Evolutionary conservation across 64 coral and sea anemone species (phyloP), one percentile per base, ranked within the genome.

Genomic region (Porites australiensis): DNA sequence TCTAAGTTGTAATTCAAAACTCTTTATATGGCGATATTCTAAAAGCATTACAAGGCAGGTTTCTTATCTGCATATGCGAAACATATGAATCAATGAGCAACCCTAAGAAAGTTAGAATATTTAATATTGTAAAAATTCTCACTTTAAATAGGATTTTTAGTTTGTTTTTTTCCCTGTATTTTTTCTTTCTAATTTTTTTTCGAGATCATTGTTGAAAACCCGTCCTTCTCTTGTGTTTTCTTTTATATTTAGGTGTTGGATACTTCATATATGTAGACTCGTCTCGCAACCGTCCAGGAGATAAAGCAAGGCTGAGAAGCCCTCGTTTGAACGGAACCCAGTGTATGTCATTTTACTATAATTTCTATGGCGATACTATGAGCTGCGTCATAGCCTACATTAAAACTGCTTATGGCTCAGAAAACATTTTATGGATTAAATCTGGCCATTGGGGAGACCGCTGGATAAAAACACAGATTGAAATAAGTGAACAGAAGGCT

Each of bases 311-410:
- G 59, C 86, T 93, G 13, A 19, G 18, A 16, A 78, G 91, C 75
- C 83, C 91, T 46, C 23, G 47, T 1, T 66, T 93, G 74, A 74
- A 50, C 2, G 92, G 85, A 10, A 74, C 76, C 4, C 75, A 93
- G 51, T 93, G 92, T 49, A 93, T 93, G 92, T 88, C 63, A 44
- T 93, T 93, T 44, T 88, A 72, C 19, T 88, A 88, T 46, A 88
- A 93, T 51, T 79, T 93, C 74, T 64, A 88, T 44, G 92, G 92
- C 4, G 1, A 50, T 46, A 73, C 51, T 18, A 93, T 93, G 92
- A 88, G 92, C 67, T 88, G 73, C 50, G 23, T 93, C 52, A 16
- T 93, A 6, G 51, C 88, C 3, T 72, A 87, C 43, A 43, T 88
- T 20, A 48, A 71, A 72, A 89, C 54, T 6, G 10, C 58, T n/a